Conservation (phyloP, 2,113 vertebrate genomes). For the Sphyrna mokarran region DNA sequence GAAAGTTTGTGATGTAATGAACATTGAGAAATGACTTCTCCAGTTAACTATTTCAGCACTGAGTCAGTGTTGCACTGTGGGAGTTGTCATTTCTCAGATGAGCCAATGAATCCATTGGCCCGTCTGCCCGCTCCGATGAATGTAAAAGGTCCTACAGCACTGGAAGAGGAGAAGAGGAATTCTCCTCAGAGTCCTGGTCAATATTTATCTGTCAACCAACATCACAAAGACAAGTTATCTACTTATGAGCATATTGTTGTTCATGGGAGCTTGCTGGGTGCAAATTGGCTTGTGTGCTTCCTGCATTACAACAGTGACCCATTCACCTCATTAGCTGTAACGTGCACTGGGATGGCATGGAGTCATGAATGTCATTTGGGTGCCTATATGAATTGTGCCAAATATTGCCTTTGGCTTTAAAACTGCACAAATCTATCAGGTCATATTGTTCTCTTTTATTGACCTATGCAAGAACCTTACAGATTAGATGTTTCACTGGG, state of each 20-base stretch:
- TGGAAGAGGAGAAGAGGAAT: no score
- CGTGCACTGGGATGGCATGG: not conserved
- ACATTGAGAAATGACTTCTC: not conserved
- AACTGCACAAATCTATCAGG: not conserved
- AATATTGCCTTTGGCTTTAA: not conserved
- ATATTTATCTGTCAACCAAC: no score
- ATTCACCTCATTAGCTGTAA: not conserved
- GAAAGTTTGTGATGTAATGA: not conserved
- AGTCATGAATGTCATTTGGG: not conserved
- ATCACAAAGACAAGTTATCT: no score
- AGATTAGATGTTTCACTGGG: not conserved
- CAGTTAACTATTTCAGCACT: not conserved
- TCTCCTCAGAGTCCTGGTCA: no score
- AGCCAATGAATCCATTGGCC: not conserved
- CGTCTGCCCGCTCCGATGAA: not conserved
- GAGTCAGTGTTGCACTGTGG: not conserved
- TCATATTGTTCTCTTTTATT: not conserved
- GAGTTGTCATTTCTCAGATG: not conserved
- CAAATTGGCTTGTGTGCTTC: not conserved
- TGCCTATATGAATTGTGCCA: not conserved
- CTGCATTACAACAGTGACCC: no score
- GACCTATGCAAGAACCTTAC: not conserved
- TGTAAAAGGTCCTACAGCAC: not conserved
- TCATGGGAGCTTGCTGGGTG: not conserved
- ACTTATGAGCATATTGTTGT: not conserved